These are phyloP conservation scores for Ateles fusciceps DNA, from an alignment of 2,797 vertebrate genomes.

Conservation along the genomic window DNA sequence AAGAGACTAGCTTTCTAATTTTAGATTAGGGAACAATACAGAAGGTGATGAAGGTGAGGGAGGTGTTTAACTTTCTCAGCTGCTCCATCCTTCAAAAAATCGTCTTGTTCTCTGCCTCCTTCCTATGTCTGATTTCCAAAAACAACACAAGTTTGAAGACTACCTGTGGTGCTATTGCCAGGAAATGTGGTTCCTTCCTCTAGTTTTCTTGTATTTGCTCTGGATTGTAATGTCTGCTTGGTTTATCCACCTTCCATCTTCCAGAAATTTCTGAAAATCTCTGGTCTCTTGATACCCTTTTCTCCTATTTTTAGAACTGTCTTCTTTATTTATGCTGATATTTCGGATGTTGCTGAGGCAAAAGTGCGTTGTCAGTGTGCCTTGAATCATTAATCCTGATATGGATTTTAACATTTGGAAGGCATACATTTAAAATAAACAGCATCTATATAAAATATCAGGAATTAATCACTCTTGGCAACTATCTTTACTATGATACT, in stretches of 20 bases:
- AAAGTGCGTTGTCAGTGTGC: neutral
- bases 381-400: neutral
- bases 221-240: neutral
- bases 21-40: neutral
- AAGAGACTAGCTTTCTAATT: neutral
- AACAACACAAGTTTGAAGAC: neutral
- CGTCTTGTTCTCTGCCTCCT: neutral
- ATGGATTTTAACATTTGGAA: neutral
- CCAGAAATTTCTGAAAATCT: neutral
- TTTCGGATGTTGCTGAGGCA: neutral
- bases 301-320: neutral
- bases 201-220: neutral
- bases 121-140: neutral
- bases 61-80: neutral
- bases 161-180: neutral
- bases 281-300: neutral
- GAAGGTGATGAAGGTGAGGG: too few relatives aligned
- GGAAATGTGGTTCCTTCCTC: neutral
- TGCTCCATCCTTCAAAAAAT: neutral
- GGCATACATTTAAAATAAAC: neutral
- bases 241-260: neutral
- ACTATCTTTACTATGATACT: constrained; percentile 12
- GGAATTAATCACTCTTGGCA: neutral
- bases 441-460: neutral
- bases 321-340: neutral